phyloP scores from a whole-genome alignment of 2,113 vertebrate species.

The Mormoops blainvillei region DNA sequence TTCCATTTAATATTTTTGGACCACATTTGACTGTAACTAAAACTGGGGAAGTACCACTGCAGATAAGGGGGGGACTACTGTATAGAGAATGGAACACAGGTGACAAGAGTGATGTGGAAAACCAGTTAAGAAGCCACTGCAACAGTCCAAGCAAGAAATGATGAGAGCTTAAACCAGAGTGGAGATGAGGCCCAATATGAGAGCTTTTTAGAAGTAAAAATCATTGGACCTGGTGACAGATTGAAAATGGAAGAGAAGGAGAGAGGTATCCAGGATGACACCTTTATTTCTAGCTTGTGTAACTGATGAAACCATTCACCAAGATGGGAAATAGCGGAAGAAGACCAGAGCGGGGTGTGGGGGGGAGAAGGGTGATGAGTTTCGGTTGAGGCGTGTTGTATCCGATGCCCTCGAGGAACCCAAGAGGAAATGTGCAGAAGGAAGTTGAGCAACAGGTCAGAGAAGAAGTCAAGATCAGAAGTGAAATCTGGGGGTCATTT shows the following conservation, averaged over 20 bases:
- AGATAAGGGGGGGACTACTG: neutral
- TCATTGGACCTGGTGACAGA: neutral
- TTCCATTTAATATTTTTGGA: neutral
- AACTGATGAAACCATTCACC: neutral
- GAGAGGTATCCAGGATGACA: neutral
- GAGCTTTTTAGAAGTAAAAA: neutral
- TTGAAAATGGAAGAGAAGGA: neutral
- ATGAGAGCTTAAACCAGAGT: neutral
- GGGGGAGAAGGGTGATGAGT: neutral
- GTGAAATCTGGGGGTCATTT: neutral
- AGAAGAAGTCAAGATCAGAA: neutral
- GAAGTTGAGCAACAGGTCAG: neutral
- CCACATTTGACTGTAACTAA: neutral
- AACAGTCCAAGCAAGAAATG: neutral
- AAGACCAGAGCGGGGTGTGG: neutral
- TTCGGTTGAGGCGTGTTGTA: neutral
- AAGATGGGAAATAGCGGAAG: neutral
- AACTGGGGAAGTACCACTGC: neutral
- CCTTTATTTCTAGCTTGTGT: neutral
- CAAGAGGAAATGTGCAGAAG: neutral
- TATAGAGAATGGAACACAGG: neutral
- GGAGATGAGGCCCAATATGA: neutral
- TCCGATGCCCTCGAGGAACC: neutral
- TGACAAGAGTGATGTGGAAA: neutral
- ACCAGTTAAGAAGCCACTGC: neutral